Evolutionary conservation across 2,113 vertebrate genomes (phyloP).

Genomic region (Apteryx owenii): DNA sequence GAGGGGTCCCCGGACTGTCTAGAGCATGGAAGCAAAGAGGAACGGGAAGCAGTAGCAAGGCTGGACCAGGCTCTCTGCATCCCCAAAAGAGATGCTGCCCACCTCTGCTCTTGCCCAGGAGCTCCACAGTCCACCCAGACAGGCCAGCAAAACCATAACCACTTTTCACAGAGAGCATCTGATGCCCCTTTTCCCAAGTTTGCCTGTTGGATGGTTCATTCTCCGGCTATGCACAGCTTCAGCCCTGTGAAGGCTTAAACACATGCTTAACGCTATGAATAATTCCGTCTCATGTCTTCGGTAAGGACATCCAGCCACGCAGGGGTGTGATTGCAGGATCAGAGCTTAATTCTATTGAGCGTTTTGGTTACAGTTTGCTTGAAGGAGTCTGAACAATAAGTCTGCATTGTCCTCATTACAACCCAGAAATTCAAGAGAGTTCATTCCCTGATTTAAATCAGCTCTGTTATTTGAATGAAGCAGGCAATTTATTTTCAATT

Average conservation of each 20-base stretch:
- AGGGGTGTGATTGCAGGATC: not conserved
- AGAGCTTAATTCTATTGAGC: not conserved
- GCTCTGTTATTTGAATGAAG: slow-evolving; percentile 17
- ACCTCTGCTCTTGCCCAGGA: too few relatives aligned
- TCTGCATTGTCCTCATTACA: slow-evolving; percentile 3
- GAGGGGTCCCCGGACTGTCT: too few relatives aligned
- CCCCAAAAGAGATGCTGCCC: too few relatives aligned
- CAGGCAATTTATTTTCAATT: slow-evolving; percentile 44
- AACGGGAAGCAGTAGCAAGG: too few relatives aligned
- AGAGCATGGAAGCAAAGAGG: too few relatives aligned
- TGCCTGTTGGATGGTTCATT: too few relatives aligned
- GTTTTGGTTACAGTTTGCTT: not conserved
- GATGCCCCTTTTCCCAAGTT: fast-evolving
- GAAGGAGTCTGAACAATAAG: not conserved
- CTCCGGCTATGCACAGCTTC: not conserved
- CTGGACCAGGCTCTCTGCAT: too few relatives aligned
- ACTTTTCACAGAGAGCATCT: not conserved
- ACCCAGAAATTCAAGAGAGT: not conserved
- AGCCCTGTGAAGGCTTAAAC: fast-evolving
- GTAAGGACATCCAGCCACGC: not conserved
- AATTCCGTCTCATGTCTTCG: fast-evolving
- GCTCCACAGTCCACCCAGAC: too few relatives aligned
- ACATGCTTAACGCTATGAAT: fast-evolving
- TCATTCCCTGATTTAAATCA: slow-evolving; percentile 32
- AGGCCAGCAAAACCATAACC: too few relatives aligned